These are phyloP conservation scores for Phaethon lepturus DNA, from an alignment of 2,113 vertebrate genomes.

Conservation along the genomic window DNA sequence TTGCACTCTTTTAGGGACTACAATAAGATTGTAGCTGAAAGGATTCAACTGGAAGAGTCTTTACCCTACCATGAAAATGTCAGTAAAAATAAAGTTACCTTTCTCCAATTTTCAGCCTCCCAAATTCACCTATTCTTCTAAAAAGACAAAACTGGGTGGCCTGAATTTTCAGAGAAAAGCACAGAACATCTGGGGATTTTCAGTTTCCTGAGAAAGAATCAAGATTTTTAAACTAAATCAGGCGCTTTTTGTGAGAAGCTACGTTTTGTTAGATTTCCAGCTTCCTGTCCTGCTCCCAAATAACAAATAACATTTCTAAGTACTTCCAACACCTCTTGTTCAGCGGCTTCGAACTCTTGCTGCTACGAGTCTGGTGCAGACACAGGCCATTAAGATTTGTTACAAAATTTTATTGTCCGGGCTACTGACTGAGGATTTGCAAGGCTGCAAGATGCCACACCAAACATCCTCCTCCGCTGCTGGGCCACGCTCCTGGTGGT, in stretches of 20 bases:
- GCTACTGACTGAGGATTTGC: neutral
- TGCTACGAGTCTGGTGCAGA: neutral
- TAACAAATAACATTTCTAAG: neutral
- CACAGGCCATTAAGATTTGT: neutral
- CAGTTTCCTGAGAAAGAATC: neutral
- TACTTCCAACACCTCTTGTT: neutral
- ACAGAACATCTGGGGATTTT: neutral
- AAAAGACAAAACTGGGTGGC: neutral
- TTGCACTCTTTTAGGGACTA: neutral
- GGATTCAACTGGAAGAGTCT: neutral
- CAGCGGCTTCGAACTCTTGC: neutral
- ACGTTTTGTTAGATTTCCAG: neutral
- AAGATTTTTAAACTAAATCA: neutral
- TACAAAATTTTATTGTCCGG: too few species aligned
- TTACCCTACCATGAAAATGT: neutral
- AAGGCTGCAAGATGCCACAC: neutral
- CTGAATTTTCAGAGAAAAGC: neutral
- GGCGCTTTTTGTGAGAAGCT: neutral
- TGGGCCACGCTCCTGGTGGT: neutral
- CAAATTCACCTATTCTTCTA: neutral
- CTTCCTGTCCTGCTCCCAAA: neutral
- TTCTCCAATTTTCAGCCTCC: neutral
- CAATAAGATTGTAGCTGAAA: neutral
- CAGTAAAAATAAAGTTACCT: neutral
- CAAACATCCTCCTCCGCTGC: rapidly evolving